Base-by-base conservation (phyloP, 2,797 vertebrate species). In the Crax fasciolata region DNA sequence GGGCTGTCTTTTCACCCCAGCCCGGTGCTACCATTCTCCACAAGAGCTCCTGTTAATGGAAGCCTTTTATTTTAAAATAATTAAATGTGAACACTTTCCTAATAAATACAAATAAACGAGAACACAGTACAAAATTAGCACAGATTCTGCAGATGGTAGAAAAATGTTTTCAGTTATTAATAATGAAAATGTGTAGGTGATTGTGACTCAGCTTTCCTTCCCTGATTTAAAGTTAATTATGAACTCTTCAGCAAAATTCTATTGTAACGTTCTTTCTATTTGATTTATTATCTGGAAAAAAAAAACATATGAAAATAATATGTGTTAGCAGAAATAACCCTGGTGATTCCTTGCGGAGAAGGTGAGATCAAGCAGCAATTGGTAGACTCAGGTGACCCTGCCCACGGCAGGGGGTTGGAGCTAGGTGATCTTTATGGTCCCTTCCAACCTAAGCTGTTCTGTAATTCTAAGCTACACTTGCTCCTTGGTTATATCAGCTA, bases 161-260 rank as follows among this genome's bases (percentile, higher is more conserved):
- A 96, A 62, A 86, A 52, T 74, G 21, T 92, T 94, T 95, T 93
- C 66, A 32, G 87, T 97, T 67, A 35, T 87, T 96, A 94, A 78
- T 87, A 74, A 80, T 96, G 95, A 95, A 94, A 96, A 75, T 55
- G 73, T 91, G 57, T 88, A 89, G 94, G 93, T 94, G 94, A 96
- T 97, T 90, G 83, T 96, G 73, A 84, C 87, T 97, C 80, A 67
- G 73, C 80, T 92, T 89, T 81, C 68, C 35, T 96, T 93, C 95
- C 83, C 75, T 6, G 67, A 91, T 84, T 90, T 96, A 90, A 20
- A 96, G 87, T 96, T 97, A 96, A 97, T 97, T 97, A 96, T 82
- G 93, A 96, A 77, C 65, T 52, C 78, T 98, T 95, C 90, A 72
- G 91, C 57, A 84, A 96, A 97, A 97, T 96, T 95, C 66, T 81